Evolutionary conservation across 2,888 invertebrate species (phyloP), one percentile per base, ranked within the genome.

Genomic region (Drosophila testacea): DNA sequence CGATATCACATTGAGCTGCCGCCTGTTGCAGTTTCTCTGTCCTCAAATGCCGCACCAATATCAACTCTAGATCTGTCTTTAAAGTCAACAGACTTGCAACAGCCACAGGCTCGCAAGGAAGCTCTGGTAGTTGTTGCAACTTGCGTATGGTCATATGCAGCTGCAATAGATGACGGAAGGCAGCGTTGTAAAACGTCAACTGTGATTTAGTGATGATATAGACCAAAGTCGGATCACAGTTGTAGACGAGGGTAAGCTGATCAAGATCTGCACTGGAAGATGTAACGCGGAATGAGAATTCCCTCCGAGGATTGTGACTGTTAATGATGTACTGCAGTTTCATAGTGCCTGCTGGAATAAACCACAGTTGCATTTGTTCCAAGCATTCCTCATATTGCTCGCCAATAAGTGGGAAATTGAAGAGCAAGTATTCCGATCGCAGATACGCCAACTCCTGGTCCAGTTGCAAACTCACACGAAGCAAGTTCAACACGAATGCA

Each of bases 181-280:
- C 65, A 0, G 36, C 27, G 6, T 69, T 73, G 38, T 76, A 76
- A 10, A 6, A 2, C 1, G 38, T 2, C 1, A 73, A 16, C 6
- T 76, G 76, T 6, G 28, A 13, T 6, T 52, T 46, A 1, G 38
- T 69, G n/a, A 76, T 60, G 13, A 76, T 41, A 38, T 27, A n/a
- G 6, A 6, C 4, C 9, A 76, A 11, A 4, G 41, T 32, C 0
- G 5, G 10, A 7, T 54, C 50, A 9, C 54, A 48, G 10, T 11
- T 42, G 32, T 52, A 57, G 39, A 5, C 0, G 0, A 75, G 4
- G 1, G 39, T 13, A 1, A 71, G n/a, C 13, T 59, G n/a, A 0
- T 30, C 32, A 0, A 60, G 6, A 13, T 46, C 13, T 0, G 30
- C 27, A 2, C 0, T 4, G 6, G 42, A 16, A n/a, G 69, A 6